Percentiles rank a stretch among this genome's conserved stretches.
phyloP scores from a whole-genome alignment of 2,888 invertebrate species.

The Cantharis rustica region DNA sequence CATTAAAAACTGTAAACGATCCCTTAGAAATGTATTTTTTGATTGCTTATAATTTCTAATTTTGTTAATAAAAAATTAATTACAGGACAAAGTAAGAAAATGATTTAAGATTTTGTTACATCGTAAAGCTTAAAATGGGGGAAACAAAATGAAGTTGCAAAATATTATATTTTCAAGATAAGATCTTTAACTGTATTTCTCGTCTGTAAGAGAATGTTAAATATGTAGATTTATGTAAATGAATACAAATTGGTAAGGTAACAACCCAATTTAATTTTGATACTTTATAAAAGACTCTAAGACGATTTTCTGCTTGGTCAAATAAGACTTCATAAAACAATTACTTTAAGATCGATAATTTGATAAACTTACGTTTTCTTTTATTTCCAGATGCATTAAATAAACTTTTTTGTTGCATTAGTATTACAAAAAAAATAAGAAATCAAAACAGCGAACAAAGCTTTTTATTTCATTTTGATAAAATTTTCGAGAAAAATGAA shows the following conservation, averaged over 20 bases:
- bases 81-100: constrained; percentile 7
- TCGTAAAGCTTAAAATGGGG: background rate
- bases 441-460: background rate
- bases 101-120: constrained; percentile 18
- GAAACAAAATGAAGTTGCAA: constrained; percentile 21
- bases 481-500: background rate
- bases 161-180: constrained; percentile 28
- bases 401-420: background rate
- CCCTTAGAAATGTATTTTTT: background rate
- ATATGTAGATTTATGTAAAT: constrained; percentile 30
- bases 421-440: background rate
- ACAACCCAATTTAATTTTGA: constrained; percentile 29
- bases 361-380: background rate
- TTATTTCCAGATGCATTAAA: background rate
- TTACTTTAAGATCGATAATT: background rate
- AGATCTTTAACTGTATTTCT: constrained; percentile 20
- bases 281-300: constrained; percentile 26
- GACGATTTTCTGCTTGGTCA: constrained; percentile 22
- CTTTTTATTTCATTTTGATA: background rate
- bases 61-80: background rate
- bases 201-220: constrained; percentile 20
- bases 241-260: constrained; percentile 32
- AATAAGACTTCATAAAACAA: constrained; percentile 8
- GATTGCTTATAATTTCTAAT: background rate
- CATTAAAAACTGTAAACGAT: background rate